A percentile compares a stretch with the other conserved stretches of the same genome.
Conservation (phyloP, 2,797 vertebrate genomes). For the Pagetopsis macropterus region DNA sequence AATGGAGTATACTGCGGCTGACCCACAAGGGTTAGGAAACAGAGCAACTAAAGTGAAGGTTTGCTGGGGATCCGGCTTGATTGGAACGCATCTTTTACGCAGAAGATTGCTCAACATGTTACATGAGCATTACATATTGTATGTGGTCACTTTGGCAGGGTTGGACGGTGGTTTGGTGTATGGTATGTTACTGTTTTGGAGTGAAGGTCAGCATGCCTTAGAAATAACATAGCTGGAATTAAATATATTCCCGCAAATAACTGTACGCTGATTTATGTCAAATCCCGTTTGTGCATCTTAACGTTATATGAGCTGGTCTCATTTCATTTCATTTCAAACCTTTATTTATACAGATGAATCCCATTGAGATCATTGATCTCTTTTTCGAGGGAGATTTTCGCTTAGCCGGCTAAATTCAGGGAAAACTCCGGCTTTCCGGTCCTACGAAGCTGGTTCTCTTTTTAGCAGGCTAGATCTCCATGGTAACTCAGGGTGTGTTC, state of each 20-base stretch:
- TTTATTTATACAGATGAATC: too few species aligned
- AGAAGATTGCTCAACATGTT: slow-evolving; percentile 34
- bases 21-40: slow-evolving; percentile 23
- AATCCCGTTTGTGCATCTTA: slow-evolving; percentile 10
- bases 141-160: slow-evolving; percentile 55
- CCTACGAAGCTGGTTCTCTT: too few species aligned
- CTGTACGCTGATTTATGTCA: not conserved
- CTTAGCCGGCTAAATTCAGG: too few species aligned
- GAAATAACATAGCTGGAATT: slow-evolving; percentile 23
- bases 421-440: too few species aligned
- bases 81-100: slow-evolving; percentile 39
- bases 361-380: too few species aligned
- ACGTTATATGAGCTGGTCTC: not conserved
- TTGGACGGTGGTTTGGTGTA: slow-evolving; percentile 41
- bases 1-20: slow-evolving; percentile 6
- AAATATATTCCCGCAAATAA: slow-evolving; percentile 29
- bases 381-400: too few species aligned
- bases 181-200: slow-evolving; percentile 45
- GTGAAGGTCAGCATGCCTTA: slow-evolving; percentile 31
- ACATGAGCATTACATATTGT: slow-evolving; percentile 21
- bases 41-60: slow-evolving; percentile 12
- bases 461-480: too few species aligned
- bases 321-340: too few species aligned
- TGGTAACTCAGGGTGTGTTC: too few species aligned
- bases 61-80: slow-evolving; percentile 22